phyloP scores from a whole-genome alignment of 2,797 vertebrate genomes.

The Loriculus beryllinus region DNA sequence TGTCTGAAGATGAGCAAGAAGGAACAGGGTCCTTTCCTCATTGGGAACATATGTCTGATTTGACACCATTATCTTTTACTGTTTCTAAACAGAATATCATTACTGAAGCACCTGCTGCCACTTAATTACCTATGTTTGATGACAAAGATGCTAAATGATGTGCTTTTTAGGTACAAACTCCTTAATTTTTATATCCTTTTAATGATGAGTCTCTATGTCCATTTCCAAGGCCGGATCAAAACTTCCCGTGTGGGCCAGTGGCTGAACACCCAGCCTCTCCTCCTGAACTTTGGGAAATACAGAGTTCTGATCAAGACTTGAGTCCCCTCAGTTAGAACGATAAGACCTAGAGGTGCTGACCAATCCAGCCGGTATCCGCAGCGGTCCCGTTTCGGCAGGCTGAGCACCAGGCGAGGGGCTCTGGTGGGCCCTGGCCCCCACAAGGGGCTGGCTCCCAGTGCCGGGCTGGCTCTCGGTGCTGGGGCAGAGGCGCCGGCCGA shows the following conservation, averaged over 20 bases:
- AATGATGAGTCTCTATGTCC: neutral
- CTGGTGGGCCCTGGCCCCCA: neutral
- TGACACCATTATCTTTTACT: conserved; percentile 12
- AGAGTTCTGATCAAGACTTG: neutral
- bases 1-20: conserved; percentile 33
- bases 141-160: neutral
- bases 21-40: neutral
- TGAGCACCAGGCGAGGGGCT: neutral
- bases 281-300: neutral
- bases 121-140: conserved; percentile 29
- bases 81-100: conserved; percentile 27
- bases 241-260: neutral
- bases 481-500: neutral
- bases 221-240: neutral
- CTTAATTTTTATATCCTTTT: neutral
- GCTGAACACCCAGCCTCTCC: neutral
- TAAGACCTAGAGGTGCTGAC: neutral
- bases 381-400: neutral
- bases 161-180: neutral
- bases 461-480: neutral
- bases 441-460: neutral
- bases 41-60: conserved; percentile 4
- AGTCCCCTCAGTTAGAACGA: neutral
- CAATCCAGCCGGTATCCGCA: neutral
- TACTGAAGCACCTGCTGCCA: conserved; percentile 40